Conservation (phyloP, 2,888 invertebrate species). For the Anthophora plumipes region DNA sequence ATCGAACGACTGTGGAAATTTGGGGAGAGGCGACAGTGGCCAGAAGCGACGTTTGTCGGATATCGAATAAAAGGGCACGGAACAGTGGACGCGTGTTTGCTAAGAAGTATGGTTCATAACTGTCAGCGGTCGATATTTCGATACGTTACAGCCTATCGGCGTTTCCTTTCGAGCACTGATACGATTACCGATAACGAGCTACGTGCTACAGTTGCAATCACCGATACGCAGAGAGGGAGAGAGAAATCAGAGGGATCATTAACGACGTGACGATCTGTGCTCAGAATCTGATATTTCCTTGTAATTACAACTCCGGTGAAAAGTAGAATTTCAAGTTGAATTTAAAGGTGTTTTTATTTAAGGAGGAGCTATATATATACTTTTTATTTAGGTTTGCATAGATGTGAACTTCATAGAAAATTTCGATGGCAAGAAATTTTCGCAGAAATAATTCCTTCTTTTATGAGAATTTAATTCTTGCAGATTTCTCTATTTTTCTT, state of each 20-base stretch:
- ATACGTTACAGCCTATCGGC: slow-evolving; percentile 13
- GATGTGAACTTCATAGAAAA: too few species aligned
- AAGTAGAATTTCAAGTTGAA: too few species aligned
- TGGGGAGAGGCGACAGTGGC: slow-evolving; percentile 12
- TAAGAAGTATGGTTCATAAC: slow-evolving; percentile 23
- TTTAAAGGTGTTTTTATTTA: too few species aligned
- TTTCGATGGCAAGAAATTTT: too few species aligned
- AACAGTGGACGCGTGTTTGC: not conserved
- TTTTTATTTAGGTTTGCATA: too few species aligned
- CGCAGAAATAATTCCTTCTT: too few species aligned
- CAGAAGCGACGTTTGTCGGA: slow-evolving; percentile 20
- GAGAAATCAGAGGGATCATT: not conserved
- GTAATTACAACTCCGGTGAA: too few species aligned
- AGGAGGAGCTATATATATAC: too few species aligned
- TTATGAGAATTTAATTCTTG: too few species aligned
- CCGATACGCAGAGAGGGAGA: not conserved
- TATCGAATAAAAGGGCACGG: slow-evolving; percentile 23
- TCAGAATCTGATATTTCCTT: too few species aligned
- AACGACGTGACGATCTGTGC: not conserved
- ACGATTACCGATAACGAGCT: slow-evolving; percentile 24
- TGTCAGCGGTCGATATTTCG: slow-evolving; percentile 28
- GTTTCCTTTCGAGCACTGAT: slow-evolving; percentile 6
- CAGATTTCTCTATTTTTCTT: too few species aligned
- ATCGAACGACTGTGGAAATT: slow-evolving; percentile 10
- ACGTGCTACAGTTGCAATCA: slow-evolving; percentile 1